phyloP scores from a whole-genome alignment of 1,140 invertebrate genomes.

The Pseudomyrmex flavicornis region DNA sequence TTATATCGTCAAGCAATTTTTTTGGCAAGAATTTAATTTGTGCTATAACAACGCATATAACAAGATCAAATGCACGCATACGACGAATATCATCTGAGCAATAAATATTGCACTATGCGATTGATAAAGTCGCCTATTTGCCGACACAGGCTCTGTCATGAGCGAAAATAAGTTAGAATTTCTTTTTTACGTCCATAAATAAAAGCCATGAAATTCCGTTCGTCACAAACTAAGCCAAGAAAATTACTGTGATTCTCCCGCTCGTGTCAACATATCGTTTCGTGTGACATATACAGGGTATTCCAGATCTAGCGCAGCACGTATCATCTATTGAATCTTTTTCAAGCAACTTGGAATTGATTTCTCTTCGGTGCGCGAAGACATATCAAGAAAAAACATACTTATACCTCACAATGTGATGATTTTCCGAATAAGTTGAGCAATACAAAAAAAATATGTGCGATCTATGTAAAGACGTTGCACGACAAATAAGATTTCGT shows the following conservation, averaged over 20 bases:
- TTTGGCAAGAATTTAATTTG: neutral
- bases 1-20: neutral
- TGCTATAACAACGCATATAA: neutral
- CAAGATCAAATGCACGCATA: constrained; percentile 18
- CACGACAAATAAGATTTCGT: neutral
- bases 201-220: neutral
- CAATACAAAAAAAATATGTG: too few species aligned
- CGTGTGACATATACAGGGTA: neutral
- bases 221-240: neutral
- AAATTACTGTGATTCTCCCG: constrained; percentile 2
- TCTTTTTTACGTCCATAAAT: neutral
- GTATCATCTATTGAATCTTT: neutral
- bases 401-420: neutral
- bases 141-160: neutral
- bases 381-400: neutral
- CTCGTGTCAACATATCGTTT: neutral
- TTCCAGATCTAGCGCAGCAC: neutral
- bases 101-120: constrained; percentile 25
- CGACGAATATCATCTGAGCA: constrained; percentile 24
- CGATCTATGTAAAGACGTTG: too few species aligned
- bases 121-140: constrained; percentile 46
- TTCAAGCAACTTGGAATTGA: constrained; percentile 4
- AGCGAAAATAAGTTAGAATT: constrained; percentile 28
- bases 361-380: neutral
- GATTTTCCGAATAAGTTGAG: too few species aligned